Evolutionary conservation across 2,113 vertebrate genomes (phyloP), one percentile per base, ranked within the genome.

Genomic region (Synchiropus splendidus): DNA sequence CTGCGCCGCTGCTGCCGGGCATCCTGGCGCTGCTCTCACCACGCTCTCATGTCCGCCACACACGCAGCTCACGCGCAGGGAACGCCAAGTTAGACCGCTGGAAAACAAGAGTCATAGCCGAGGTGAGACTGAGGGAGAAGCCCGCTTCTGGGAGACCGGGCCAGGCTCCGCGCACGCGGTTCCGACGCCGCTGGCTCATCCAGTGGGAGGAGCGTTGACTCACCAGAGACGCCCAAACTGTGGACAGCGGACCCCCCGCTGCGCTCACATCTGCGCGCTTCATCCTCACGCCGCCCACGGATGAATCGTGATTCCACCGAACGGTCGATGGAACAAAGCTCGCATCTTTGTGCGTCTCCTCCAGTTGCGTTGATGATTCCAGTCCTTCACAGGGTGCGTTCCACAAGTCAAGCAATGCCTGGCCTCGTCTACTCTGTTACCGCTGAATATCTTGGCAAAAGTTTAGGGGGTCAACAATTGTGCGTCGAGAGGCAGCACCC

Each of bases 21-120:
- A 94, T 95, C 84, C 88, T 92, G 89, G 86, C 82, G 75, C 81
- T 84, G 77, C 86, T 69, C 87, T 83, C 84, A 89, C 60, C 70
- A 43, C 58, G 10, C 36, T 17, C 48, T 61, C 78, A 59, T 70
- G 36, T 41, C 12, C 12, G 36, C 38, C 3, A 32, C 38, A 33
- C 15, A 47, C 30, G 39, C 34, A 3, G 48, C 27, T 1, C 15
- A 1, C 18, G 37, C 37, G 13, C 39, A 30, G 36, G 31, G 12
- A 12, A 38, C 48, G 1, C 48, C 14, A 9, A 8, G 16, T 21
- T 9, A 4, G 42, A 18, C 2, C 9, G 10, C 16, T 21, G 33
- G 36, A 17, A 31, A 31, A 45, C n/a, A n/a, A n/a, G n/a, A n/a
- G n/a, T n/a, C n/a, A n/a, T n/a, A 11, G 9, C 5, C 12, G 11